Evolutionary conservation across 2,888 invertebrate genomes (phyloP).

Genomic region (Lochmaea capreae): DNA sequence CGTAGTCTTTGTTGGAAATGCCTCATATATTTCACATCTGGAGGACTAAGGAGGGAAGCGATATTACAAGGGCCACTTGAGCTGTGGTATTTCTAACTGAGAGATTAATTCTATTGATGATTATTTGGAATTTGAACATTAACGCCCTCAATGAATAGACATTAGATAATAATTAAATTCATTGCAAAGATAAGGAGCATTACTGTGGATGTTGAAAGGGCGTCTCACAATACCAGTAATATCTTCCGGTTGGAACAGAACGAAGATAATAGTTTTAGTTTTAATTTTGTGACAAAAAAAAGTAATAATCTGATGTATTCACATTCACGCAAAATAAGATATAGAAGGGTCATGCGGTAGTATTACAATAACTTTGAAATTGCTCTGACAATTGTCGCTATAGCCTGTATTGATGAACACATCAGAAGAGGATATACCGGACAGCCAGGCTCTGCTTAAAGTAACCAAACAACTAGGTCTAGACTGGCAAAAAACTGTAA

Average conservation of each 20-base stretch:
- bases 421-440: no score
- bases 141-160: slow-evolving; percentile 36
- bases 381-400: no score
- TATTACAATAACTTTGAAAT: no score
- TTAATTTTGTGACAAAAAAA: background rate
- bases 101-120: slow-evolving; percentile 36
- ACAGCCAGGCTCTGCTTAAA: no score
- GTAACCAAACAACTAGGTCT: no score
- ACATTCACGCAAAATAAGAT: background rate
- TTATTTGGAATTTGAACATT: slow-evolving; percentile 39
- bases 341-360: no score
- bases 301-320: background rate
- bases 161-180: slow-evolving; percentile 39
- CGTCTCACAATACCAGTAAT: slow-evolving; percentile 3
- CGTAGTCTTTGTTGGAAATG: slow-evolving; percentile 18
- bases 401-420: no score
- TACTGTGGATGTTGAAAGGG: slow-evolving; percentile 2
- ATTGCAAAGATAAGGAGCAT: slow-evolving; percentile 27
- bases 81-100: slow-evolving; percentile 30
- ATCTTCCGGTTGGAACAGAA: background rate
- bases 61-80: slow-evolving; percentile 32
- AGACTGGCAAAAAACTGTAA: no score
- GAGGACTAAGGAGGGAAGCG: slow-evolving; percentile 20
- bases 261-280: background rate
- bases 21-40: slow-evolving; percentile 17